Evolutionary conservation across 2,888 invertebrate species (phyloP).

Genomic region (Eucera pruinosa): DNA sequence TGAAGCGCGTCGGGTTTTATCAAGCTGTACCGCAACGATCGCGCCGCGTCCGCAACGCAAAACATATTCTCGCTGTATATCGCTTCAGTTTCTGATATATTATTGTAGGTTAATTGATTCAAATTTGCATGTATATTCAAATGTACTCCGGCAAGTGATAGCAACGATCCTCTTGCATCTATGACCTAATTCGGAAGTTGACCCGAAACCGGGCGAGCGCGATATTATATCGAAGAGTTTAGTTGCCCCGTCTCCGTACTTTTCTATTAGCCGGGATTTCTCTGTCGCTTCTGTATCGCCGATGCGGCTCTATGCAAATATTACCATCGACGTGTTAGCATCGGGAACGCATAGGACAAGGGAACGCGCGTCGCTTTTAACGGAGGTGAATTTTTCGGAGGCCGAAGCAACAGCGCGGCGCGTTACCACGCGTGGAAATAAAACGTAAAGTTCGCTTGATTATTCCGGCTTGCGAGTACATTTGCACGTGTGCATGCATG

Average conservation of each 20-base stretch:
- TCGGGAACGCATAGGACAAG: too few relatives aligned
- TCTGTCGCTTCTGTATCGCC: conserved; percentile 10
- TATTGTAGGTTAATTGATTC: conserved; percentile 41
- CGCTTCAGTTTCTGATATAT: conserved; percentile 16
- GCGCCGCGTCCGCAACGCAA: background rate
- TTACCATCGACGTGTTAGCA: too few relatives aligned
- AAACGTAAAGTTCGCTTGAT: conserved; percentile 9
- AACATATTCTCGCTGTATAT: conserved; percentile 16
- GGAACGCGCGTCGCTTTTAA: conserved; percentile 43
- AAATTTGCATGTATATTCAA: conserved; percentile 46
- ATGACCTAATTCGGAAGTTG: conserved; percentile 40
- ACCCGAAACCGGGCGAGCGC: background rate
- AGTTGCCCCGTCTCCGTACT: conserved; percentile 19
- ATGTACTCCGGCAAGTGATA: conserved; percentile 2
- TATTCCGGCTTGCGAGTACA: conserved; percentile 9
- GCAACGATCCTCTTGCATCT: conserved; percentile 11
- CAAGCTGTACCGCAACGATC: background rate
- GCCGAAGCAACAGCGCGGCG: background rate
- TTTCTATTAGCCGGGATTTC: conserved; percentile 50
- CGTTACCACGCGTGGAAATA: conserved; percentile 3
- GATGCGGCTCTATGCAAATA: too few relatives aligned
- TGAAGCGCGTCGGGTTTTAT: conserved; percentile 1
- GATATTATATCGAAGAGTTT: conserved; percentile 36
- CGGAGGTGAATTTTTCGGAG: conserved; percentile 25
- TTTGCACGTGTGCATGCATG: background rate